Conservation (phyloP, 2,797 vertebrate genomes). For the Darevskia mixta region DNA sequence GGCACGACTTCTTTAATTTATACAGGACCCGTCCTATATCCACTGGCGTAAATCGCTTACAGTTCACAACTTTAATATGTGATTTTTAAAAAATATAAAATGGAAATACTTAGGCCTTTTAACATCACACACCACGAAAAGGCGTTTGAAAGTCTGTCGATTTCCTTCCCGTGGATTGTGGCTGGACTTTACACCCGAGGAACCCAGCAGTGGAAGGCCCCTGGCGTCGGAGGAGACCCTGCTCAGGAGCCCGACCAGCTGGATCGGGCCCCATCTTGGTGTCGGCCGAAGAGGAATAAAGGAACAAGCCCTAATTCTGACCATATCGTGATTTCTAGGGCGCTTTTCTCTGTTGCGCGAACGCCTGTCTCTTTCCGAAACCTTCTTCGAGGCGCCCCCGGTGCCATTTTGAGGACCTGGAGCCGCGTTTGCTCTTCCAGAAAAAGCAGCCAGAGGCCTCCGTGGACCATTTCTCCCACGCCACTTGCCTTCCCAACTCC, state of each 20-base stretch:
- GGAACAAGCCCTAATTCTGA: background rate
- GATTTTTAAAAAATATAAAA: background rate
- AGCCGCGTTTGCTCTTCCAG: background rate
- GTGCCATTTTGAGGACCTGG: background rate
- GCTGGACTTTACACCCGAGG: background rate
- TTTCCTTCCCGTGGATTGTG: background rate
- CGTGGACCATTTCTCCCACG: too few species aligned
- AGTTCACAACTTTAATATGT: too few species aligned
- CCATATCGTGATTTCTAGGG: background rate
- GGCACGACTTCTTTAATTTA: too few species aligned
- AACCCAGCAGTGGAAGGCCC: background rate
- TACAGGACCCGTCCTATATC: too few species aligned
- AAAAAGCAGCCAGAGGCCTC: background rate
- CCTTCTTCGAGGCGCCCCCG: background rate
- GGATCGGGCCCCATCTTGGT: background rate
- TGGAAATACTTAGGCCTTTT: background rate
- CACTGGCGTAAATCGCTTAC: too few species aligned
- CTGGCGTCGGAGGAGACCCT: background rate
- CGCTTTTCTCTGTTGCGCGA: background rate
- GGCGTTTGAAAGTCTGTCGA: background rate
- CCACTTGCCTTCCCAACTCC: background rate
- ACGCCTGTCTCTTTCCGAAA: background rate
- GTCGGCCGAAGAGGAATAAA: too few species aligned
- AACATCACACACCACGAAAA: too few species aligned
- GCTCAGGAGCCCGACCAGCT: background rate